Evolutionary conservation across 2,113 vertebrate species (phyloP), one percentile per base, ranked within the genome.

Genomic region (Pluvianellus socialis): DNA sequence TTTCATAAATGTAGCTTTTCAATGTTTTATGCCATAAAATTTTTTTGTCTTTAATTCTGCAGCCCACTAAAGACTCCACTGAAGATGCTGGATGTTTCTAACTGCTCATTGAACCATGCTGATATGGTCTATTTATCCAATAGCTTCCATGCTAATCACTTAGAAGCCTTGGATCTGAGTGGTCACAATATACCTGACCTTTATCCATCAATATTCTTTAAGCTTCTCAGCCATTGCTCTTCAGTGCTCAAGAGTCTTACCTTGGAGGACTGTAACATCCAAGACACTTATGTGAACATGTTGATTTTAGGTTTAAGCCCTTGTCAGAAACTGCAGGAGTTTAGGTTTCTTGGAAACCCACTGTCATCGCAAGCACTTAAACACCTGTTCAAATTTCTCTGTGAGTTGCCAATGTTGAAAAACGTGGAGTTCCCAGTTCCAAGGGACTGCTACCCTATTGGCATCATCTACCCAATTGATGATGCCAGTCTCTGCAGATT

Each of bases 71-170:
- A 96, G 94, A 99, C 98, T 12, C 99, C 99, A 1, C 96, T 99
- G 90, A 98, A 98, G 96, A 95, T 91, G 27, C 87, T 99, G 95
- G 99, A 99, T 92, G 95, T 99, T 97, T 98, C 99, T 65, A 99
- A 99, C 97, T 99, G 99, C 81, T 95, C 94, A 63, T 95, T 99
- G 95, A 99, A 97, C 88, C 97, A 98, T 5, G 88, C 97, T 21
- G 99, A 99, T 95, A 99, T 99, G 99, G 98, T 98, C 7, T 99
- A 99, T 96, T 94, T 99, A 96, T 98, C 99, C 62, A 99, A 98
- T 86, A 99, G 99, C 79, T 93, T 98, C 50, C 99, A 99, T 42
- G 98, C 99, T 1, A 96, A 98, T 49, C 94, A 98, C 86, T 94
- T 99, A 76, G 98, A 99, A 93, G 95, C 84, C 56, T 97, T 99